Percentiles rank a stretch among this genome's conserved stretches.
Evolutionary conservation across 1,140 invertebrate genomes (phyloP).

Genomic region (Lepidurus couesii): DNA sequence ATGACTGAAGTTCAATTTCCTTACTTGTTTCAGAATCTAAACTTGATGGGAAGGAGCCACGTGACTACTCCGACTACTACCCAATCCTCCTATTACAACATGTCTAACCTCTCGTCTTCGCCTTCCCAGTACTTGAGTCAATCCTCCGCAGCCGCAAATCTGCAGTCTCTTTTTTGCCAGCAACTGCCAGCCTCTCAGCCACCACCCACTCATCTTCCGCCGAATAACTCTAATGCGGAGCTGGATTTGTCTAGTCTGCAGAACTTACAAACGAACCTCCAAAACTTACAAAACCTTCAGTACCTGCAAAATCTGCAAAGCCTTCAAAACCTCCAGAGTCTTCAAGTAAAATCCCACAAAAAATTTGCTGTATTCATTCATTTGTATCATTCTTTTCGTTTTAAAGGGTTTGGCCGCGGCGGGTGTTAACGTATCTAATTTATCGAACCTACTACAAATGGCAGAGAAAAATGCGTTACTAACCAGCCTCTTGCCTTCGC

Average conservation of each 20-base stretch:
- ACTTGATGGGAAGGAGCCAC: neutral
- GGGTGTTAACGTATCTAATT: neutral
- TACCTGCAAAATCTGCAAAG: conserved; percentile 31
- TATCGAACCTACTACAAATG: conserved; percentile 34
- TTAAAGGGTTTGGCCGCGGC: neutral
- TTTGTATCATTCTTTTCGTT: conserved; percentile 27
- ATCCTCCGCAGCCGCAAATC: neutral
- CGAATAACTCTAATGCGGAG: neutral
- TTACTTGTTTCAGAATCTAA: neutral
- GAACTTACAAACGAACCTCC: conserved; percentile 29
- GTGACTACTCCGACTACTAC: neutral
- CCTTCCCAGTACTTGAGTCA: neutral
- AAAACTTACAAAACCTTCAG: conserved; percentile 33
- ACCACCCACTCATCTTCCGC: neutral
- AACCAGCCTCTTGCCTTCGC: conserved; percentile 37
- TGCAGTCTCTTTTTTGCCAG: conserved; percentile 29
- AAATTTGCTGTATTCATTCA: conserved; percentile 36
- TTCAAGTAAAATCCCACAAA: conserved; percentile 36
- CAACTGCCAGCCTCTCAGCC: neutral
- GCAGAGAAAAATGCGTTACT: conserved; percentile 39
- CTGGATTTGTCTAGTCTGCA: conserved; percentile 27
- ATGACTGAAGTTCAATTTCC: too few species aligned
- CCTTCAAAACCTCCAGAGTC: conserved; percentile 30
- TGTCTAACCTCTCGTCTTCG: neutral
- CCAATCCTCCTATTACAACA: neutral